Conservation (phyloP, 2,888 invertebrate species). For the Griposia aprilina region DNA sequence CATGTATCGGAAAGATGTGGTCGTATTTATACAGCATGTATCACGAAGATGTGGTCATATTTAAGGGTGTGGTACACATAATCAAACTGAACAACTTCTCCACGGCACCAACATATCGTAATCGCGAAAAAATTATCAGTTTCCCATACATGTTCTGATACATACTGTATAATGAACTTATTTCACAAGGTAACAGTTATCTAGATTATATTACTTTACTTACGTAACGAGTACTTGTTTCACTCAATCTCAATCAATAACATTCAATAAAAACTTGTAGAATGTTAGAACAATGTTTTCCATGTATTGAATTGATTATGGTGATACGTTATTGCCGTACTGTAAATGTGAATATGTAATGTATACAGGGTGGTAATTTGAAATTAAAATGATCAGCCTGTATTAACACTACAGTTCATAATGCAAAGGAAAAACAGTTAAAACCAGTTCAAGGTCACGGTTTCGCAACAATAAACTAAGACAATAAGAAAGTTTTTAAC, state of each 20-base stretch:
- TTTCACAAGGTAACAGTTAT: not conserved
- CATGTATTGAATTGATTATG: slow-evolving; percentile 16
- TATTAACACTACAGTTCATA: not conserved
- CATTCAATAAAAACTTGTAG: slow-evolving; percentile 16
- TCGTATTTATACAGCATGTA: no score
- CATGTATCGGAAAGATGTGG: no score
- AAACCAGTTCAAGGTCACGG: not conserved
- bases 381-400: not conserved
- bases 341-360: not conserved
- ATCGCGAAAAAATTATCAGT: no score
- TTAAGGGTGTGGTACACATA: no score
- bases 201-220: not conserved
- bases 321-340: not conserved
- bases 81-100: no score
- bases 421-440: not conserved
- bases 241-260: not conserved
- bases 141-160: no score
- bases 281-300: slow-evolving; percentile 7
- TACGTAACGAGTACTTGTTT: not conserved
- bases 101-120: no score
- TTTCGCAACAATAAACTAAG: not conserved
- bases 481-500: not conserved
- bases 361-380: not conserved
- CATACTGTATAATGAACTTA: no score
- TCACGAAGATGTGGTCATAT: no score